phyloP scores from a whole-genome alignment of 2,113 vertebrate genomes.

The Zonotrichia leucophrys region DNA sequence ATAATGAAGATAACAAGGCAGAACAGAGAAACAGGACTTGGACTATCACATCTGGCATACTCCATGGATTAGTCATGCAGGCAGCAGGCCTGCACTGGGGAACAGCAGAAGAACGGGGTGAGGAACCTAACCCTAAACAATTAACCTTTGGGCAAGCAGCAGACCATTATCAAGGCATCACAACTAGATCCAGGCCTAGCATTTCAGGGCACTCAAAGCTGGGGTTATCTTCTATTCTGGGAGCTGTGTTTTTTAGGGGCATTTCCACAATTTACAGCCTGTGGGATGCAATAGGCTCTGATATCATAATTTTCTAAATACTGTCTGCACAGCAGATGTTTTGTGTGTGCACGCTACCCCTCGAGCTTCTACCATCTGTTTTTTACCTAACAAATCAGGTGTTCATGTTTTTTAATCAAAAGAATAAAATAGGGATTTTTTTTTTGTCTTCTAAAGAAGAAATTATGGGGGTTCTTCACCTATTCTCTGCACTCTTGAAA shows the following conservation, averaged over 20 bases:
- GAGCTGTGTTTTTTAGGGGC: not conserved
- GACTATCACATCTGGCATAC: not conserved
- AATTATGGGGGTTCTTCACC: not conserved
- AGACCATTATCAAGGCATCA: not conserved
- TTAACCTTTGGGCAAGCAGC: not conserved
- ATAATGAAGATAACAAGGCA: not conserved
- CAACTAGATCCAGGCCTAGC: not conserved
- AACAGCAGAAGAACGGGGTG: not conserved
- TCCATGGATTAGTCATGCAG: not conserved
- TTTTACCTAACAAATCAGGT: constrained; percentile 18
- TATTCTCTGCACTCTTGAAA: not conserved
- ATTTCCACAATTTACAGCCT: not conserved
- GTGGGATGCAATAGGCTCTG: not conserved
- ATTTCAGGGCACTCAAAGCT: not conserved
- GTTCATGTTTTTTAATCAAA: not conserved
- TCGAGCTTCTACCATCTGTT: constrained; percentile 2
- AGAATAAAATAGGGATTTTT: not conserved
- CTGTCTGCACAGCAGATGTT: constrained; percentile 10
- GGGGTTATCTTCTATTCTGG: not conserved
- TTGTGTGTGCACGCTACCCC: not conserved
- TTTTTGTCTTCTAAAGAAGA: not conserved
- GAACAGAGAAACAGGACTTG: not conserved
- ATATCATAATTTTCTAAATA: not conserved
- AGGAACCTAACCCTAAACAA: not conserved
- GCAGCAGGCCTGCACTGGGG: not conserved